Evolutionary conservation across 2,797 vertebrate species (phyloP).

Genomic region (Podarcis siculus): DNA sequence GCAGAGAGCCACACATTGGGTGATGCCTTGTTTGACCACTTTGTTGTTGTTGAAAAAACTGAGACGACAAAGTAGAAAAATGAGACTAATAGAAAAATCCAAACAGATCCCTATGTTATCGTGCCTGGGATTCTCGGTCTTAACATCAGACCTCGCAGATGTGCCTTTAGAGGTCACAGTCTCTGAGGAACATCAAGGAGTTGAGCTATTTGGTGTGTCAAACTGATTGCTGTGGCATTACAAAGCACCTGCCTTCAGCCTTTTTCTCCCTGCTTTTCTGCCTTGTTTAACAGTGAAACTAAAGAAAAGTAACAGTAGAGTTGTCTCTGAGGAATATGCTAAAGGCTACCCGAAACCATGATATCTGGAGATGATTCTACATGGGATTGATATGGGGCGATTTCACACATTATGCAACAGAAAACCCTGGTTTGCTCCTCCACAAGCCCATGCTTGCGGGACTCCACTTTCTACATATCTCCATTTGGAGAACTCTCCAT

Average conservation of each 20-base stretch:
- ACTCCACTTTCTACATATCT: too few relatives aligned
- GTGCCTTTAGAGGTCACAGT: not conserved
- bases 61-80: too few relatives aligned
- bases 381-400: not conserved
- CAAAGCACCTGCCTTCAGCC: not conserved
- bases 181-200: not conserved
- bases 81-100: too few relatives aligned
- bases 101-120: too few relatives aligned
- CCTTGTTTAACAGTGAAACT: not conserved
- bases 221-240: not conserved
- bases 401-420: not conserved
- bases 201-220: not conserved
- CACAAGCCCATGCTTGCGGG: too few relatives aligned
- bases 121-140: not conserved
- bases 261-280: not conserved
- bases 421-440: not conserved
- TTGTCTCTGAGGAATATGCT: not conserved
- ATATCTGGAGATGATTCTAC: not conserved
- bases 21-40: too few relatives aligned
- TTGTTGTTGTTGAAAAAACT: too few relatives aligned
- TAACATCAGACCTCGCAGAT: too few relatives aligned
- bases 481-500: too few relatives aligned
- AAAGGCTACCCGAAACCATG: not conserved
- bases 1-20: not conserved
- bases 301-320: too few relatives aligned